These are phyloP conservation scores for Halcyon badia DNA, from an alignment of 2,797 vertebrate species.

Conservation along the genomic window DNA sequence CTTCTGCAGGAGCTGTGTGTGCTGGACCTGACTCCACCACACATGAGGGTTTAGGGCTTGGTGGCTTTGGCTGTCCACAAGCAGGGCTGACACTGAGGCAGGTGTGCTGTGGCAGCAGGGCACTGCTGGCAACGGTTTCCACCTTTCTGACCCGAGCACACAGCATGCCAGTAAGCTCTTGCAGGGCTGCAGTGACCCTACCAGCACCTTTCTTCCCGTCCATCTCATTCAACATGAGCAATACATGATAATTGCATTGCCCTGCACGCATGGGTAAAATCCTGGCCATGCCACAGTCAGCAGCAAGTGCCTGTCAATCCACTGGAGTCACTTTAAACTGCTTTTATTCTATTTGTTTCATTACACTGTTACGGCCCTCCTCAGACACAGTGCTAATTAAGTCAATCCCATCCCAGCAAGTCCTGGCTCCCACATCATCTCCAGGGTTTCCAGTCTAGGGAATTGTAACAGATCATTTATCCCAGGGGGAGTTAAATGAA, in stretches of 20 bases:
- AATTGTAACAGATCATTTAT: conserved; percentile 29
- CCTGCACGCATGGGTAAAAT: neutral
- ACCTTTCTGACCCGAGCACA: neutral
- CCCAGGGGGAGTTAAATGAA: neutral
- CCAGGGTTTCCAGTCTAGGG: conserved; percentile 41
- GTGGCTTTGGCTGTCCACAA: neutral
- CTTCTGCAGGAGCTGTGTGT: neutral
- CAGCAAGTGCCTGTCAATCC: neutral
- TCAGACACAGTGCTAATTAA: conserved; percentile 63
- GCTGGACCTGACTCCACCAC: neutral
- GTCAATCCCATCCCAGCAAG: conserved; percentile 13
- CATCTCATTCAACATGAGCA: neutral
- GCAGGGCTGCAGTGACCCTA: neutral
- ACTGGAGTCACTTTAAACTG: conserved; percentile 19
- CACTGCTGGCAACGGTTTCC: neutral
- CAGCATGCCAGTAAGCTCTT: neutral
- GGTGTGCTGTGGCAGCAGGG: neutral
- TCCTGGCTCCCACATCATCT: conserved; percentile 19
- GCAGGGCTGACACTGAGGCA: neutral
- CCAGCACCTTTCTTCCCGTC: neutral
- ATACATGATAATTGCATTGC: neutral
- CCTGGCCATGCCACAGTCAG: neutral
- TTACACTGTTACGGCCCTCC: neutral
- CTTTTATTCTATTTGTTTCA: conserved; percentile 53
- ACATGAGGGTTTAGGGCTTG: neutral